Conservation (phyloP, 2,888 invertebrate genomes). For the Digitonthophagus gazella region DNA sequence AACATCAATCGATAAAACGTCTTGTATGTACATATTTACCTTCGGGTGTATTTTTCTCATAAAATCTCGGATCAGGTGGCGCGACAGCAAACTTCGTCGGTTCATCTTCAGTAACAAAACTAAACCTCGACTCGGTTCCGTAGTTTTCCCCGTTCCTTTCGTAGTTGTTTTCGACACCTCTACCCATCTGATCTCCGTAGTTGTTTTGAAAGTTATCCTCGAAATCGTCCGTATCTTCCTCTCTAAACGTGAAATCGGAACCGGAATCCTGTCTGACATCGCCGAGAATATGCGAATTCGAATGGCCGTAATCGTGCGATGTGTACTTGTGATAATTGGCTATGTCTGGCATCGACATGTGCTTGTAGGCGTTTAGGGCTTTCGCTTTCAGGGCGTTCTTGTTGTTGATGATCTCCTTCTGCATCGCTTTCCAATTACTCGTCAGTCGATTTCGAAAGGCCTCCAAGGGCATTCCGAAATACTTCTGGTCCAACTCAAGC, state of each 20-base stretch:
- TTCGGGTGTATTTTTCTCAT: slow-evolving; percentile 33
- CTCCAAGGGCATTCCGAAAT: slow-evolving; percentile 24
- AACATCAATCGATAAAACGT: too few species aligned
- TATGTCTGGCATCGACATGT: slow-evolving; percentile 27
- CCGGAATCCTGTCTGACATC: slow-evolving; percentile 39
- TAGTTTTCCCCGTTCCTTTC: slow-evolving; percentile 9
- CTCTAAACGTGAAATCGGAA: slow-evolving; percentile 39
- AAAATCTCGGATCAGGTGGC: slow-evolving; percentile 48
- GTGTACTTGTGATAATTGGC: slow-evolving; percentile 27
- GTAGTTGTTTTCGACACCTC: slow-evolving; percentile 22
- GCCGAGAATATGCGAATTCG: slow-evolving; percentile 36
- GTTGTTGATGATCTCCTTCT: slow-evolving; percentile 30
- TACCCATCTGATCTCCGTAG: slow-evolving; percentile 19
- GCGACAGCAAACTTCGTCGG: slow-evolving; percentile 47
- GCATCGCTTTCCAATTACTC: slow-evolving; percentile 27
- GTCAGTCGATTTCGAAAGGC: slow-evolving; percentile 24
- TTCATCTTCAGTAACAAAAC: slow-evolving; percentile 39
- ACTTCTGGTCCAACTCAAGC: slow-evolving; percentile 26
- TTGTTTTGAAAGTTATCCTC: slow-evolving; percentile 20
- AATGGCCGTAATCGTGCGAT: slow-evolving; percentile 6
- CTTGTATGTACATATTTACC: slow-evolving; percentile 28
- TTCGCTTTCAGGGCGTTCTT: slow-evolving; percentile 30
- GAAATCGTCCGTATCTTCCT: slow-evolving; percentile 25
- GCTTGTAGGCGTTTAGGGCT: slow-evolving; percentile 31
- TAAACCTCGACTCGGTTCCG: slow-evolving; percentile 26